Base-by-base conservation (phyloP, 1,140 invertebrate species). In the Chymomyza costata region DNA sequence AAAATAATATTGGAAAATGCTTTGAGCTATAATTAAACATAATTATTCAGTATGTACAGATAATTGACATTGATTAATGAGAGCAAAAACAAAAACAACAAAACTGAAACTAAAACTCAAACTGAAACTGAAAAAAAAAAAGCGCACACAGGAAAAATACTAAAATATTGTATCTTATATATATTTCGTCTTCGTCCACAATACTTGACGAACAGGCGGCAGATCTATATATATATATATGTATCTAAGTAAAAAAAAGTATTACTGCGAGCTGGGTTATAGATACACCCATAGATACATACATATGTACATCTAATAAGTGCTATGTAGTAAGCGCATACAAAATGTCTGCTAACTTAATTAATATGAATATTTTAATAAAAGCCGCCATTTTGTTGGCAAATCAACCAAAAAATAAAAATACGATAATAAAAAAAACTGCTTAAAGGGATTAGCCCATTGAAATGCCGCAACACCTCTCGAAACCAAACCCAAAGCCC, bases 41-140 rank as follows among this genome's bases (percentile, higher is more conserved):
- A 82, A 82, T 82, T 80, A 82, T 82, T 82, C 70, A 82, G 71
- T 80, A 74, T 71, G 73, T 81, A 81, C 73, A 80, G 68, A 70
- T 78, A 83, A 83, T 83, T 83, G 80, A 83, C 80, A 83, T 83
- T 83, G 80, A 83, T 83, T 83, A 83, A 83, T 83, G 80, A 83
- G 73, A 81, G 80, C 68, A 80, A 58, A 68, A n/a, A 44, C 28
- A 49, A 15, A 41, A 3, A 35, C 7, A 51, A 17, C 57, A 41
- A 34, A 60, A 50, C 52, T n/a, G 47, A 70, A 78, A 71, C 62
- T 71, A 76, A 62, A 78, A n/a, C n/a, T 70, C 74, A 62, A 65
- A 76, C 61, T 61, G 52, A 56, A 65, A 71, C n/a, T 46, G 44
- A 66, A 51, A 44, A 64, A 68, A 56, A 55, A 56, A 56, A 39